Percentiles rank a stretch among this genome's conserved stretches.
Conservation (phyloP, 2,113 vertebrate genomes). For the Tychaedon coryphoeus region DNA sequence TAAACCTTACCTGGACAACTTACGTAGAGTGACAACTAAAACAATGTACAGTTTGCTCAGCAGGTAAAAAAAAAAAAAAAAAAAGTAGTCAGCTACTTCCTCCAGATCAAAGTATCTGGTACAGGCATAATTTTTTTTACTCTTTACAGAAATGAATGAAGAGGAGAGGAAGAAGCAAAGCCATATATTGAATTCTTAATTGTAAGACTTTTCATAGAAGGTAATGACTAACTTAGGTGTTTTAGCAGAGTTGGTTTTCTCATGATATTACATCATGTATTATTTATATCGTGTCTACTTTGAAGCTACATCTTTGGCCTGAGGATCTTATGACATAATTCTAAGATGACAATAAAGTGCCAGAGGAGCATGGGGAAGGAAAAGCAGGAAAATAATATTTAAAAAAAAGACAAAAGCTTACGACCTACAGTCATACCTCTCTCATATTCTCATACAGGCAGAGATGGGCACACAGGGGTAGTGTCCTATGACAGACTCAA, state of each 20-base stretch:
- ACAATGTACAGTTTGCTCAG: not conserved
- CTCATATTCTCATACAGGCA: not conserved
- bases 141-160: not conserved
- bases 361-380: not conserved
- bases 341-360: not conserved
- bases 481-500: not conserved
- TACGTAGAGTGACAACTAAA: not conserved
- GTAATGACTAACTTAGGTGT: not conserved
- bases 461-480: not conserved
- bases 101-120: slow-evolving; percentile 28
- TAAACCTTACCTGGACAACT: not conserved
- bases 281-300: not conserved
- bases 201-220: not conserved
- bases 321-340: not conserved
- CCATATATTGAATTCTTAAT: not conserved
- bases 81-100: not conserved
- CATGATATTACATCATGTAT: not conserved
- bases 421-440: not conserved
- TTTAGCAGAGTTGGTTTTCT: not conserved
- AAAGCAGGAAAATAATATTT: not conserved
- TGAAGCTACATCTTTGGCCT: not conserved
- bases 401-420: not conserved
- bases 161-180: not conserved
- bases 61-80: not conserved
- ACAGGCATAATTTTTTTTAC: not conserved